phyloP scores from a whole-genome alignment of 2,888 invertebrate genomes.

The Pediacus dermestoides region DNA sequence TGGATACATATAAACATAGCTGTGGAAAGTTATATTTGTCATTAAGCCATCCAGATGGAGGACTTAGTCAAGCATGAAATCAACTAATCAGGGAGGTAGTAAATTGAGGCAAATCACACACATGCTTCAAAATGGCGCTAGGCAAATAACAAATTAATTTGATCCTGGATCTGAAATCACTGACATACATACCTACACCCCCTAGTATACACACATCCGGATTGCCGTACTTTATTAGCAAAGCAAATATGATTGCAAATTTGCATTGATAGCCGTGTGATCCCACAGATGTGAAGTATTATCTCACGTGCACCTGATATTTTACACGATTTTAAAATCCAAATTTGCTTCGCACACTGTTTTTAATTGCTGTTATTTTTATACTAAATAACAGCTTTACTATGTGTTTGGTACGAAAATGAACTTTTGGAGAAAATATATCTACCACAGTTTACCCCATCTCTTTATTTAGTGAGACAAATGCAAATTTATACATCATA shows the following conservation, averaged over 20 bases:
- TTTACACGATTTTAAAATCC: constrained; percentile 17
- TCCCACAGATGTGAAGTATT: constrained; percentile 21
- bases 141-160: constrained; percentile 28
- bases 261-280: constrained; percentile 31
- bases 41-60: constrained; percentile 12
- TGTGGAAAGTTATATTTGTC: constrained; percentile 9
- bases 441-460: no score
- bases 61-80: constrained; percentile 23
- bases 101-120: constrained; percentile 19
- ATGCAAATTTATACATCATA: no score
- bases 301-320: constrained; percentile 24
- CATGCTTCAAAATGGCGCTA: constrained; percentile 11
- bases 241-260: constrained; percentile 27
- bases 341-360: no score
- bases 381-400: no score
- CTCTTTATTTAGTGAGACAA: no score
- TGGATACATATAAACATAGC: no score
- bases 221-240: constrained; percentile 26
- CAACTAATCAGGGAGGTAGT: constrained; percentile 22
- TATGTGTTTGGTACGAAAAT: no score
- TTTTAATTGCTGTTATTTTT: no score
- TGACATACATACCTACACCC: constrained; percentile 25
- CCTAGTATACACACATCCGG: no score
- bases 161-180: constrained; percentile 24
- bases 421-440: no score